Evolutionary conservation across 2,113 vertebrate species (phyloP).

Genomic region (Arvicanthis niloticus): DNA sequence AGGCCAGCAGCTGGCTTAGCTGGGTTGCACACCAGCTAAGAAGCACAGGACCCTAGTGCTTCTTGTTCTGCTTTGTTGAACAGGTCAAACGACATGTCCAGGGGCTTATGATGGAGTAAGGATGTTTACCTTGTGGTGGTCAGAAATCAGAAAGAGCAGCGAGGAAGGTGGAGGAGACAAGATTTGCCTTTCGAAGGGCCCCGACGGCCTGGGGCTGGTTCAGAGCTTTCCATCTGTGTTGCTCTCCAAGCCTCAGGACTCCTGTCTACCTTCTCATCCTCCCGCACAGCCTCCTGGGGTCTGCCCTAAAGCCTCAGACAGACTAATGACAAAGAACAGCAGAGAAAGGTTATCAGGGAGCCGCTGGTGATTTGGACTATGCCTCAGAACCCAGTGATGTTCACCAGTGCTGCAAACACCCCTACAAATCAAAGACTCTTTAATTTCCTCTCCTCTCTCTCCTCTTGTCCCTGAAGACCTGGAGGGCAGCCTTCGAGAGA

Average conservation of each 20-base stretch:
- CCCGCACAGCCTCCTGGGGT: accelerated
- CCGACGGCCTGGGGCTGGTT: neutral
- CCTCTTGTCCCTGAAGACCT: neutral
- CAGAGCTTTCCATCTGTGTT: neutral
- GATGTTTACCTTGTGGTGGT: neutral
- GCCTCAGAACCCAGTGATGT: neutral
- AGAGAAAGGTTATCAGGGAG: neutral
- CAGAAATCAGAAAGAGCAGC: neutral
- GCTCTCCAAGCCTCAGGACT: neutral
- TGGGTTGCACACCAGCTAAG: neutral
- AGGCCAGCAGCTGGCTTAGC: neutral
- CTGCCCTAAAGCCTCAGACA: neutral
- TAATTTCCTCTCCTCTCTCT: slow-evolving; percentile 36
- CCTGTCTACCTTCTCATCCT: neutral
- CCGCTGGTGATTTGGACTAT: neutral
- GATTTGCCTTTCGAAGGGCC: neutral
- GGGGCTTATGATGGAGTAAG: no score
- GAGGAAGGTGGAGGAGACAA: neutral
- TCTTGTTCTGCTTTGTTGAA: neutral
- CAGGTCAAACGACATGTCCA: neutral
- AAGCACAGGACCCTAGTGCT: neutral
- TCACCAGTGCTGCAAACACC: neutral
- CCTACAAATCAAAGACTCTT: slow-evolving; percentile 37
- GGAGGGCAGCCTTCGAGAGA: neutral
- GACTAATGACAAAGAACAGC: slow-evolving; percentile 1